Conservation (phyloP, 2,113 vertebrate genomes). For the Anhinga rufa region DNA sequence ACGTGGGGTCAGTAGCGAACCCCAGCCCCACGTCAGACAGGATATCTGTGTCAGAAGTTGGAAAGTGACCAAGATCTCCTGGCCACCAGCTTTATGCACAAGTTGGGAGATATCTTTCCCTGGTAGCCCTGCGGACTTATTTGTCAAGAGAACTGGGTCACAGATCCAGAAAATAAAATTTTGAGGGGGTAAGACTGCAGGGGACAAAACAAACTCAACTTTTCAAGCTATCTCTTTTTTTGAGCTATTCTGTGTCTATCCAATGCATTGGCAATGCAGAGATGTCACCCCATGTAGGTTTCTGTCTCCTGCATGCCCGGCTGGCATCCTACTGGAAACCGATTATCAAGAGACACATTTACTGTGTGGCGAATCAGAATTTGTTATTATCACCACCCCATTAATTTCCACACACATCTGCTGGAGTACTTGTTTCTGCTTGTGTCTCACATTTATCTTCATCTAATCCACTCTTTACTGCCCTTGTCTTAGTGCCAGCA, state of each 20-base stretch:
- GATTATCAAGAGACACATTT: constrained; percentile 2
- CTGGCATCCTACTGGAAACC: neutral
- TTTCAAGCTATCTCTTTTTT: neutral
- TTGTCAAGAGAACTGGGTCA: neutral
- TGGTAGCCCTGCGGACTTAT: neutral
- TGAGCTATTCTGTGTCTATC: neutral
- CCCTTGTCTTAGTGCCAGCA: constrained; percentile 55
- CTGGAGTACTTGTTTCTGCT: constrained; percentile 45
- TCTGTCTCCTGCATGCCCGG: neutral
- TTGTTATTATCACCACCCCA: constrained; percentile 59
- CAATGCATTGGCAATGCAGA: neutral
- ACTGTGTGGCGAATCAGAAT: constrained; percentile 30
- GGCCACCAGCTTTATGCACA: neutral
- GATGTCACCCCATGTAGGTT: neutral
- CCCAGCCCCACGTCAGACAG: fast-evolving
- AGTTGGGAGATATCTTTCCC: neutral
- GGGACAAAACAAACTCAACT: neutral
- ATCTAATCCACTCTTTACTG: constrained; percentile 66
- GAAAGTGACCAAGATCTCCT: neutral
- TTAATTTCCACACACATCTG: constrained; percentile 70
- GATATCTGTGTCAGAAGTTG: neutral
- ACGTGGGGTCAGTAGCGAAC: neutral
- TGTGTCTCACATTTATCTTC: constrained; percentile 65
- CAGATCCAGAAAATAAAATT: neutral
- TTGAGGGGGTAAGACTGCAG: neutral